A percentile compares a stretch with the other conserved stretches of the same genome.
Evolutionary conservation across 1,140 invertebrate species (phyloP).

Genomic region (Trichonephila inaurata): DNA sequence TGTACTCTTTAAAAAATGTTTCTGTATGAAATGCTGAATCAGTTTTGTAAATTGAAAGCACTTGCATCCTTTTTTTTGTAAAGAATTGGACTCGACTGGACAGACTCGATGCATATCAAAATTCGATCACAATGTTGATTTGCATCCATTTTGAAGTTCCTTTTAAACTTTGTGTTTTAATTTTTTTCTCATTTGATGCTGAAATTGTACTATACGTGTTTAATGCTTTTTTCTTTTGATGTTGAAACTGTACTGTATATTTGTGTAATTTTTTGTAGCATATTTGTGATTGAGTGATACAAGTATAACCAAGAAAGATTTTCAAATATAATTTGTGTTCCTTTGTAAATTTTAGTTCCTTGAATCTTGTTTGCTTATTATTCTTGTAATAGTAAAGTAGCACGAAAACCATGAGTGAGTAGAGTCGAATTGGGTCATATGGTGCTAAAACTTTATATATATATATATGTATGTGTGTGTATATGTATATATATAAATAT

Average conservation of each 20-base stretch:
- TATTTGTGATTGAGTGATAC: conserved; percentile 12
- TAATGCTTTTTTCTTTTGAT: too few species aligned
- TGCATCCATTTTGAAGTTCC: not conserved
- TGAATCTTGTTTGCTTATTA: not conserved
- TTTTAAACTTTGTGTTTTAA: too few species aligned
- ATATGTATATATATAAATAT: not conserved
- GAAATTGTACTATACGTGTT: too few species aligned
- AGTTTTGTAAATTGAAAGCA: not conserved
- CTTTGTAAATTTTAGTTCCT: conserved; percentile 44
- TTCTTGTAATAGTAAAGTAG: not conserved
- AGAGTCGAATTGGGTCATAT: not conserved
- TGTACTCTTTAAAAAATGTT: not conserved
- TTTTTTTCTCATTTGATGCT: too few species aligned
- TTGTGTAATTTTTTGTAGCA: conserved; percentile 26
- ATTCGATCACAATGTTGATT: not conserved
- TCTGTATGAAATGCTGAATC: not conserved
- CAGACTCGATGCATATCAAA: not conserved
- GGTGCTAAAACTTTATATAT: conserved; percentile 39
- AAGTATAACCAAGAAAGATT: not conserved
- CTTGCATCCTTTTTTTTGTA: not conserved
- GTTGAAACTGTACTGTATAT: too few species aligned
- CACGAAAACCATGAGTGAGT: not conserved
- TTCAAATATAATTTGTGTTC: conserved; percentile 32
- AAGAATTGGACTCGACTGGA: not conserved
- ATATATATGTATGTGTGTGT: not conserved